A percentile compares a stretch with the other conserved stretches of the same genome.
phyloP scores from a whole-genome alignment of 2,797 vertebrate species.

The Dromococcyx pavoninus region DNA sequence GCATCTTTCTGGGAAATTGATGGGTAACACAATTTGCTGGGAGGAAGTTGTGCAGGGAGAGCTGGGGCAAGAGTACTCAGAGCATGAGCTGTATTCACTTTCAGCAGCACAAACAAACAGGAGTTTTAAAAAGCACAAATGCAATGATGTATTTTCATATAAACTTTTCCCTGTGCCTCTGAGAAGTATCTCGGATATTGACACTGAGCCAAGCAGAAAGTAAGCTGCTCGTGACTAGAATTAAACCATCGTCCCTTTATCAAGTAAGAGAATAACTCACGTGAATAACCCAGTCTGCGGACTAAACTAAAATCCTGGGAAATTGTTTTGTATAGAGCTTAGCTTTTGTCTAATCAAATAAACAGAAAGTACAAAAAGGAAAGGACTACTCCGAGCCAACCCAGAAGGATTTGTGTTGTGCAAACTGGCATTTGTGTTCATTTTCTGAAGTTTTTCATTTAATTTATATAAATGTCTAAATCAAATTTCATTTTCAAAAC shows the following conservation, averaged over 20 bases:
- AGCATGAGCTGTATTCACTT: fast-evolving
- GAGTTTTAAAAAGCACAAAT: background rate
- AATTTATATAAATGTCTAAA: constrained; percentile 44
- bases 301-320: background rate
- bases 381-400: background rate
- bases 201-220: background rate
- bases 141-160: background rate
- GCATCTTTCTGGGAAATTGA: background rate
- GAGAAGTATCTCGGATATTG: background rate
- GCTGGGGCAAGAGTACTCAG: background rate
- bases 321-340: background rate
- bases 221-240: background rate
- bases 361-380: constrained; percentile 7
- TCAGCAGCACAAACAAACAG: background rate
- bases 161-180: background rate
- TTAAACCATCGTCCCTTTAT: background rate
- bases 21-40: background rate
- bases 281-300: background rate
- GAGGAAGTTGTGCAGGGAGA: background rate
- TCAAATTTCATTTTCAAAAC: constrained; percentile 38
- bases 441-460: constrained; percentile 28
- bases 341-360: constrained; percentile 44
- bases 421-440: background rate
- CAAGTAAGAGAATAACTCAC: background rate
- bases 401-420: background rate